Evolutionary conservation across 2,113 vertebrate genomes (phyloP).

Genomic region (Psittacara wagleri): DNA sequence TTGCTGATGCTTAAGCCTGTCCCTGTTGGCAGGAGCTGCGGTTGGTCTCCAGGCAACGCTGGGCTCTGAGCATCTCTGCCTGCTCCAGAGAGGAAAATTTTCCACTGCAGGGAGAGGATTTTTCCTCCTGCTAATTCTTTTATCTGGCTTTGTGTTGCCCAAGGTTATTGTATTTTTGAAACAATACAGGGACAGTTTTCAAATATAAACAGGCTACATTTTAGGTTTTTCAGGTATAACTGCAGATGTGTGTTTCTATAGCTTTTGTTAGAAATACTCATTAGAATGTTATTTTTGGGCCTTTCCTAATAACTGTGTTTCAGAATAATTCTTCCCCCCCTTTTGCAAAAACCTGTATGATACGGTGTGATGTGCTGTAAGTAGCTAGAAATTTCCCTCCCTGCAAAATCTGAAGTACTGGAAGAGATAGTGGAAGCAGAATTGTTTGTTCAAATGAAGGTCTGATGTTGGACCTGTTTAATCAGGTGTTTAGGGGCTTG

Average conservation of each 20-base stretch:
- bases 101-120: constrained; percentile 69
- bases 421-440: neutral
- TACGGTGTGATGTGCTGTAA: neutral
- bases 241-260: neutral
- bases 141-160: neutral
- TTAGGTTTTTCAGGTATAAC: neutral
- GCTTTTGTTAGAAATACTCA: neutral
- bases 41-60: constrained; percentile 71
- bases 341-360: neutral
- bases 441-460: neutral
- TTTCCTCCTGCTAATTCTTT: constrained; percentile 41
- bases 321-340: neutral
- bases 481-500: neutral
- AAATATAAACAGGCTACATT: neutral
- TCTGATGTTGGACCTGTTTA: neutral
- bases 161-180: neutral
- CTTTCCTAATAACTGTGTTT: neutral
- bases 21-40: constrained; percentile 36
- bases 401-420: neutral
- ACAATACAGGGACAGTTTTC: neutral
- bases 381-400: neutral
- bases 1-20: constrained; percentile 46
- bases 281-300: neutral
- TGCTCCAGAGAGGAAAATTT: constrained; percentile 76
- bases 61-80: constrained; percentile 59